A percentile compares a stretch with the other conserved stretches of the same genome.
These are phyloP conservation scores for Aphis gossypii DNA, from an alignment of 1,140 invertebrate genomes.

Conservation along the genomic window DNA sequence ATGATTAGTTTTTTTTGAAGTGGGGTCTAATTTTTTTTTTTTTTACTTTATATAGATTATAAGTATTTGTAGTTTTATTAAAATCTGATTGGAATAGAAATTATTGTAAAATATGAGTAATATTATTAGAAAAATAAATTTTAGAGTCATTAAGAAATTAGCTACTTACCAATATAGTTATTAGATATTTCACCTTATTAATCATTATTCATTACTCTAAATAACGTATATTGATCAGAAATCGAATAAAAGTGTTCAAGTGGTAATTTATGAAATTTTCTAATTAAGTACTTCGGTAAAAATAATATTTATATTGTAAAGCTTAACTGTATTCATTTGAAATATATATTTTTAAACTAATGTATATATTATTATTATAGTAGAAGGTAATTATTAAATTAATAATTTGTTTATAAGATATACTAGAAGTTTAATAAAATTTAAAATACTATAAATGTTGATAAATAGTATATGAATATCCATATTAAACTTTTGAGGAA, in stretches of 20 bases:
- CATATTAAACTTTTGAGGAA: not conserved
- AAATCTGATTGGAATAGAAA: not conserved
- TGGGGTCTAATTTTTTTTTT: too few relatives aligned
- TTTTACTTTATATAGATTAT: not conserved
- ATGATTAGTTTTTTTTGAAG: too few relatives aligned
- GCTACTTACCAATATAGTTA: not conserved
- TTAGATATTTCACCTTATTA: not conserved
- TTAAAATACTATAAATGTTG: not conserved
- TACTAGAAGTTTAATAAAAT: not conserved
- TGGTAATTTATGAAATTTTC: not conserved
- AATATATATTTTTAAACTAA: not conserved
- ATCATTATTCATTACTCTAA: not conserved
- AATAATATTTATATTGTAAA: too few relatives aligned
- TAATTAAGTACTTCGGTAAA: not conserved
- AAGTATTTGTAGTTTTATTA: not conserved
- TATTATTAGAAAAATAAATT: not conserved
- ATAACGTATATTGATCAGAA: not conserved
- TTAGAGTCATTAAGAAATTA: not conserved
- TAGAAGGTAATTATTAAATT: not conserved
- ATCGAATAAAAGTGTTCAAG: not conserved
- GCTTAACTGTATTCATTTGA: not conserved
- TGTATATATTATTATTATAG: not conserved
- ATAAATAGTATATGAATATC: not conserved
- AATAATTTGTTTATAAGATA: not conserved
- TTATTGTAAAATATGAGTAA: not conserved